Evolutionary conservation across 1,140 invertebrate species (phyloP), one percentile per base, ranked within the genome.

Genomic region (Pentalonia nigronervosa): DNA sequence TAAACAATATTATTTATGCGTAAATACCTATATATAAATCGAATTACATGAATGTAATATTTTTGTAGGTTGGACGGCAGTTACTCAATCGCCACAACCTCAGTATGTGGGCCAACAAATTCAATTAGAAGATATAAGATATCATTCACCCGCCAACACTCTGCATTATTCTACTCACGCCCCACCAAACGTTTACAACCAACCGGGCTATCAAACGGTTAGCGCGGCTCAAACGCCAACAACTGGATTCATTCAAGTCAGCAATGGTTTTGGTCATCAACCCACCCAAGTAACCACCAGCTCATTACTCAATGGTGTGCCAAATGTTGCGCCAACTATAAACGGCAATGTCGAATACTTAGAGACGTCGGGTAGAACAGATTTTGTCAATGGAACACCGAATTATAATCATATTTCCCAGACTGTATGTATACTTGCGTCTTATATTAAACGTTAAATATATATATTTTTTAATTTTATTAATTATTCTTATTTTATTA

Each of bases 261-360:
- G 76, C 50, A 93, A 93, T 23, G 91, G 91, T 20, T 93, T 93
- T 30, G 91, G 81, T 36, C 91, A 93, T 6, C 91, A 93, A 67
- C 91, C 91, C 11, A 86, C 91, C 50, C 91, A 93, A 86, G 91
- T 93, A 30, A 93, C 91, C 81, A 93, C 91, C 25, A 93, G 91
- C 34, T 93, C 91, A 17, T 93, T 93, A 41, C 45, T 93, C 9
- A 88, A 89, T 76, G 48, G 86, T 86, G 50, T 94, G 91, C 48
- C 94, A 90, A 90, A 93, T 88, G 53, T 86, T 91, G 34, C 94
- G 93, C 83, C 94, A 93, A 93, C 93, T 84, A 48, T 93, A 60
- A 86, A 94, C 93, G 41, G 94, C 92, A 50, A 93, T 94, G 47
- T 87, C 93, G 48, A 94, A 94, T 93, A 94, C 91, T 60, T 91